A percentile compares a stretch with the other conserved stretches of the same genome.
These are phyloP conservation scores for Harpalus rufipes DNA, from an alignment of 2,888 invertebrate genomes.

Conservation along the genomic window DNA sequence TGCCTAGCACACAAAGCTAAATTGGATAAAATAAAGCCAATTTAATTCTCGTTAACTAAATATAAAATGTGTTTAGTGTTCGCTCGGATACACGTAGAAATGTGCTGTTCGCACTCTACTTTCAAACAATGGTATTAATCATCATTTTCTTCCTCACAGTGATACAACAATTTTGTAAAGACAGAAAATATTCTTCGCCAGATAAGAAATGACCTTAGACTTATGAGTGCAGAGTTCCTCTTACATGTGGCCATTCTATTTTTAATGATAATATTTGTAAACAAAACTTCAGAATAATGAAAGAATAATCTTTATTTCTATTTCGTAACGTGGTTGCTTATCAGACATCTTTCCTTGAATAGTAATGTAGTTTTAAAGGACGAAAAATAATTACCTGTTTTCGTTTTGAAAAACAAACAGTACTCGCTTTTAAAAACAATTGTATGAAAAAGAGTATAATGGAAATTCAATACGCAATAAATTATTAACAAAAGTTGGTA, in stretches of 20 bases:
- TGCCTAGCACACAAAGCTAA: conserved; percentile 38
- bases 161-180: conserved; percentile 4
- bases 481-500: too few relatives aligned
- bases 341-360: background rate
- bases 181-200: background rate
- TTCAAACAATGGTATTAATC: background rate
- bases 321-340: too few relatives aligned
- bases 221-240: background rate
- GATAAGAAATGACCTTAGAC: conserved; percentile 37
- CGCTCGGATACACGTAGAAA: background rate
- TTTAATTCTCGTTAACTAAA: conserved; percentile 40
- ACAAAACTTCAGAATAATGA: background rate
- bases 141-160: background rate
- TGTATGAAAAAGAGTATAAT: background rate
- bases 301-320: too few relatives aligned
- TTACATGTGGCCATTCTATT: background rate
- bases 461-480: background rate
- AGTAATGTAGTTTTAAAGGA: background rate
- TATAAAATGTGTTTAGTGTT: conserved; percentile 3
- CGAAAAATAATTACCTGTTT: background rate
- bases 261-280: conserved; percentile 5
- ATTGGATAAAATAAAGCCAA: conserved; percentile 55
- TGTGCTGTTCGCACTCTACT: background rate
- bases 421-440: background rate
- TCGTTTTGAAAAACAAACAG: background rate